Evolutionary conservation across 92 coral and sea anemone genomes (phyloP).

Genomic region (Isaurus tuberculatus): DNA sequence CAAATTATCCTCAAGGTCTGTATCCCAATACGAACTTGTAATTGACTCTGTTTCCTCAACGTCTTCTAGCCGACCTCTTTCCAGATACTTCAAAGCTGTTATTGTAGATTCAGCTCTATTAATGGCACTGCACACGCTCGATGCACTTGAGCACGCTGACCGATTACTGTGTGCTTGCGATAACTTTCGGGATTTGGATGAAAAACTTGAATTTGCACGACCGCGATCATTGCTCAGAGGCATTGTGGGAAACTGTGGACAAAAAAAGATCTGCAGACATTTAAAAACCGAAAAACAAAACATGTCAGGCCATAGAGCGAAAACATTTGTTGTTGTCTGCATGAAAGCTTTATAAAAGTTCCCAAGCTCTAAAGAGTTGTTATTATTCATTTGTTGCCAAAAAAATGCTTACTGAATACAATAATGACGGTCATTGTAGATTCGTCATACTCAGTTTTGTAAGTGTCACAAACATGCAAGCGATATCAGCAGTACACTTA

Average conservation of each 20-base stretch:
- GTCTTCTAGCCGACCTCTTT: constrained; percentile 44
- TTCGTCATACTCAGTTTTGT: too few species aligned
- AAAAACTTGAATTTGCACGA: background rate
- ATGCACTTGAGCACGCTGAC: constrained; percentile 82
- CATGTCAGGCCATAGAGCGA: background rate
- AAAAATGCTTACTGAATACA: too few species aligned
- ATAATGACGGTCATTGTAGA: too few species aligned
- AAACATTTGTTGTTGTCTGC: too few species aligned
- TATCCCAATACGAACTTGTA: constrained; percentile 87
- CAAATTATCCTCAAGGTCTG: constrained; percentile 74
- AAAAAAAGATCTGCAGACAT: background rate
- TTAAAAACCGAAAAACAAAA: background rate
- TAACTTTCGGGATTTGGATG: constrained; percentile 7
- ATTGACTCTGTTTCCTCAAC: constrained; percentile 76
- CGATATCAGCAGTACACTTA: too few species aligned
- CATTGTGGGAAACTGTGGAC: background rate
- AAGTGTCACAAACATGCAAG: too few species aligned
- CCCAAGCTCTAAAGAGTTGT: too few species aligned
- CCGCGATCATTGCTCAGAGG: constrained; percentile 10
- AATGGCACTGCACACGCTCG: constrained; percentile 64
- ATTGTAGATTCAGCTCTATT: constrained; percentile 64
- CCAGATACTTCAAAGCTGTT: constrained; percentile 45
- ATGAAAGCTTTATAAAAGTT: too few species aligned
- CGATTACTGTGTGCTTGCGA: constrained; percentile 37
- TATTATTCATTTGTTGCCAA: too few species aligned